phyloP scores from a whole-genome alignment of 1,140 invertebrate genomes.

The Camponotus floridanus region DNA sequence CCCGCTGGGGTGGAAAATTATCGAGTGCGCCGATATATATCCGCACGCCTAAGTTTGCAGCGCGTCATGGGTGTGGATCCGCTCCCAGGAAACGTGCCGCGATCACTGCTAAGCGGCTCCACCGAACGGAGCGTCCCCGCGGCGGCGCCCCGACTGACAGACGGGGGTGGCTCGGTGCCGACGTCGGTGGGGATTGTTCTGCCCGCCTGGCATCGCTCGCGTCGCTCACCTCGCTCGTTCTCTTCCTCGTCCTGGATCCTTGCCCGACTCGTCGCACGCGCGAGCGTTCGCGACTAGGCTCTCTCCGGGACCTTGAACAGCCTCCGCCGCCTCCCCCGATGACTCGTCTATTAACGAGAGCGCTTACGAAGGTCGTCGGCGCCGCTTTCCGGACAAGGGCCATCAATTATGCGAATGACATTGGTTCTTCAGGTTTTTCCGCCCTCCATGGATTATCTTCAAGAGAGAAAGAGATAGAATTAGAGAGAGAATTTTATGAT shows the following conservation, averaged over 20 bases:
- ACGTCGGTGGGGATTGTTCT: conserved; percentile 3
- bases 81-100: conserved; percentile 46
- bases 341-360: background rate
- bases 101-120: conserved; percentile 33
- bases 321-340: background rate
- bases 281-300: no score
- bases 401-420: background rate
- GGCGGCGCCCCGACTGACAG: conserved; percentile 64
- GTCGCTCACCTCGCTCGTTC: background rate
- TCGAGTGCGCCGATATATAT: background rate
- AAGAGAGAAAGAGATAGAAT: background rate
- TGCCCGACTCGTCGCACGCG: background rate
- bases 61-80: conserved; percentile 58
- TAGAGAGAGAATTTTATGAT: background rate
- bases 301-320: background rate
- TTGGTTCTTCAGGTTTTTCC: background rate
- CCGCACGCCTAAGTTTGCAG: conserved; percentile 10
- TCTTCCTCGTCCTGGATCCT: background rate
- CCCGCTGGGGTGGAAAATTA: background rate
- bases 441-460: background rate
- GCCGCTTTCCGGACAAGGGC: no score
- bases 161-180: background rate
- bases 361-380: background rate
- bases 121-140: conserved; percentile 31
- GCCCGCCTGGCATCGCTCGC: conserved; percentile 5